Conservation (phyloP, 1,140 invertebrate species). For the Drosophila aff. region DNA sequence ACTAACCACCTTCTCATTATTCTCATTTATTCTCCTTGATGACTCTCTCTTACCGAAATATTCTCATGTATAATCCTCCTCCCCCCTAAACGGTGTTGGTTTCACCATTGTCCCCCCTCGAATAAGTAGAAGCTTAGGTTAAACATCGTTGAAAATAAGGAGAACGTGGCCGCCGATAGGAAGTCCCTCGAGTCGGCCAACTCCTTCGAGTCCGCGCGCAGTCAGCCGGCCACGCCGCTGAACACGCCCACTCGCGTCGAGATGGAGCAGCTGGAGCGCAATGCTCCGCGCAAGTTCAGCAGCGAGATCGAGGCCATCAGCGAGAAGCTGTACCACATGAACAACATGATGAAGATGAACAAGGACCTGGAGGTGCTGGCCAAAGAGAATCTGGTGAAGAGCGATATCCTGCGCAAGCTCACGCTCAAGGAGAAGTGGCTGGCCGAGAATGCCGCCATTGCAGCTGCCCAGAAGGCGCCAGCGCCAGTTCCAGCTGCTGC, state of each 20-base stretch:
- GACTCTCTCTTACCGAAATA: conserved; percentile 45
- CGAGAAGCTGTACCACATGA: conserved; percentile 80
- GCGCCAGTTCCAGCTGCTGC: background rate
- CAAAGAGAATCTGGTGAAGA: conserved; percentile 83
- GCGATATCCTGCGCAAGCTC: conserved; percentile 82
- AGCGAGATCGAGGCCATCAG: conserved; percentile 82
- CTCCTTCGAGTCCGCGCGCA: conserved; percentile 73
- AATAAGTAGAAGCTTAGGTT: conserved; percentile 52
- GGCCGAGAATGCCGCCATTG: conserved; percentile 74
- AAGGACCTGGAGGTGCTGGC: conserved; percentile 80
- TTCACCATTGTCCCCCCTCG: conserved; percentile 24
- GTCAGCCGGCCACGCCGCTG: conserved; percentile 56
- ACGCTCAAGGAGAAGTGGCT: conserved; percentile 84
- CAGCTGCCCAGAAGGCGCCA: conserved; percentile 31
- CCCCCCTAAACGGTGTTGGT: conserved; percentile 69
- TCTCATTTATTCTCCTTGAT: conserved; percentile 67
- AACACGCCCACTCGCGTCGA: conserved; percentile 65
- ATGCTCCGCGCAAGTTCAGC: conserved; percentile 69
- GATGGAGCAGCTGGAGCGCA: conserved; percentile 80
- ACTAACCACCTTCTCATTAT: conserved; percentile 67
- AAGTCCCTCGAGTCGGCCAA: conserved; percentile 59
- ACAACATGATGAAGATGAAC: conserved; percentile 83
- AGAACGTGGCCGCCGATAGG: conserved; percentile 54
- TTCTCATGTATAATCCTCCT: conserved; percentile 37
- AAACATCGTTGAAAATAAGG: conserved; percentile 59